Percentiles rank a stretch among this genome's conserved stretches.
phyloP scores from a whole-genome alignment of 2,888 invertebrate species.

The Serripes groenlandicus region DNA sequence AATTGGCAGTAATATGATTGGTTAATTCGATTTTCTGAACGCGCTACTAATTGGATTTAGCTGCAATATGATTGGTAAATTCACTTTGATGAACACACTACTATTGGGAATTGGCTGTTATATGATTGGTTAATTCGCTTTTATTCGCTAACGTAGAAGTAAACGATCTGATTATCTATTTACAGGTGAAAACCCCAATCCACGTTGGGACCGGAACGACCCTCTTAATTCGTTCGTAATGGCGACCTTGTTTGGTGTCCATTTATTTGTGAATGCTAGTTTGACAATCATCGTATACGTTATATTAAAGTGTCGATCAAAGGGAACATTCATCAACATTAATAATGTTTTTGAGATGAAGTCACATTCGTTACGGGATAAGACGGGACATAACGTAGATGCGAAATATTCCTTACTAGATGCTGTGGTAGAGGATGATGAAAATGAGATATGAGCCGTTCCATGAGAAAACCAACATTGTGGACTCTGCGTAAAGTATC shows the following conservation, averaged over 20 bases:
- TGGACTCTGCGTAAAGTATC: too few species aligned
- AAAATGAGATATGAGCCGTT: conserved; percentile 17
- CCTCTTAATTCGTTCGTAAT: conserved; percentile 4
- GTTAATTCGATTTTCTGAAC: too few species aligned
- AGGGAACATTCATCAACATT: background rate
- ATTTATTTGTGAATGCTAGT: conserved; percentile 8
- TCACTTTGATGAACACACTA: too few species aligned
- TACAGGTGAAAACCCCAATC: conserved; percentile 20
- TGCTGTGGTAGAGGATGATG: conserved; percentile 4
- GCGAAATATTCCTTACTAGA: conserved; percentile 7
- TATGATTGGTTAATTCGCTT: too few species aligned
- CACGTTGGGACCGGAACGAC: conserved; percentile 17
- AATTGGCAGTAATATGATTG: too few species aligned
- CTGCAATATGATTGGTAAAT: too few species aligned
- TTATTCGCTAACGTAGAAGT: too few species aligned
- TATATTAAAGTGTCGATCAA: conserved; percentile 10
- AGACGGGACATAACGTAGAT: background rate
- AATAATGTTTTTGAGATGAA: conserved; percentile 3
- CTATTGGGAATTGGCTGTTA: too few species aligned
- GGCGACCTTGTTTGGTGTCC: conserved; percentile 21
- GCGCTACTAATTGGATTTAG: too few species aligned
- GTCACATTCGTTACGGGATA: background rate
- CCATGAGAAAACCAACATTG: too few species aligned
- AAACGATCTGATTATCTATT: background rate
- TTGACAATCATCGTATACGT: background rate